A percentile compares a stretch with the other conserved stretches of the same genome.
Conservation (phyloP, 2,797 vertebrate species). For the Dromococcyx pavoninus region DNA sequence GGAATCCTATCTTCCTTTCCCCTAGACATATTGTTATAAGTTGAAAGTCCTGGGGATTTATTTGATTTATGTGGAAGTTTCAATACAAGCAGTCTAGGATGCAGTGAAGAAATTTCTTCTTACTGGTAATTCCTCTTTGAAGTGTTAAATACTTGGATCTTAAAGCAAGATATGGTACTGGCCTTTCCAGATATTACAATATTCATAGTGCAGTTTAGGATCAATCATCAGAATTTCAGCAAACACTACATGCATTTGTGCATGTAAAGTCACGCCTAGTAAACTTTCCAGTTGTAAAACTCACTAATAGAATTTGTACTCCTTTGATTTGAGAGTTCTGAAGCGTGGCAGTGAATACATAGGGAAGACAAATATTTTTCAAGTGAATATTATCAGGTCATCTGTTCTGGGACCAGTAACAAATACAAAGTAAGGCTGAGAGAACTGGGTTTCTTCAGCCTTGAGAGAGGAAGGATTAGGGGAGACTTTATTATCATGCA, state of each 20-base stretch:
- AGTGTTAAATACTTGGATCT: background rate
- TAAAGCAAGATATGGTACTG: background rate
- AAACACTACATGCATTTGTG: background rate
- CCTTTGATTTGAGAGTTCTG: background rate
- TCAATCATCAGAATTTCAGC: background rate
- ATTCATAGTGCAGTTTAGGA: background rate
- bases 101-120: background rate
- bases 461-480: too few relatives aligned
- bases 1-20: background rate
- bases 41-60: constrained; percentile 1
- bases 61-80: constrained; percentile 20
- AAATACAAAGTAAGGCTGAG: background rate
- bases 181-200: background rate
- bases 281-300: background rate
- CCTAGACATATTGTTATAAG: constrained; percentile 15
- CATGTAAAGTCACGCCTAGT: background rate
- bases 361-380: background rate
- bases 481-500: too few relatives aligned
- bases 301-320: background rate
- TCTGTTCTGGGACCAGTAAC: background rate
- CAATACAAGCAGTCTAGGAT: background rate
- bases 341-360: background rate
- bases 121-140: background rate
- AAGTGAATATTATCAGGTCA: background rate
- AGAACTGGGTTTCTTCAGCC: too few relatives aligned